Percentiles rank a stretch among this genome's conserved stretches.
Evolutionary conservation across 2,797 vertebrate species (phyloP).

Genomic region (Sphenodon punctatus): DNA sequence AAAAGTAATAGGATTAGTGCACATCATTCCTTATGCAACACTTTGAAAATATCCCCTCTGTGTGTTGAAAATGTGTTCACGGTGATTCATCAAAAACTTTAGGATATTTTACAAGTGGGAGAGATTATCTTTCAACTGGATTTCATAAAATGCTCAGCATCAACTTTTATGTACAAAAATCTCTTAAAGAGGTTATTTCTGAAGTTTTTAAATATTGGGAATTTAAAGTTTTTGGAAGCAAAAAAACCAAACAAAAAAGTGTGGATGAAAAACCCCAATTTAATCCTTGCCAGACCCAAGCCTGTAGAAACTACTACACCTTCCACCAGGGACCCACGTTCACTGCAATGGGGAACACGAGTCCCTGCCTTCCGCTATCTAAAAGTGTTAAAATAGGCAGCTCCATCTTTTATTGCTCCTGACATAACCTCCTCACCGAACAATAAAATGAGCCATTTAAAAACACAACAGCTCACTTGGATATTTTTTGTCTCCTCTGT

Average conservation of each 20-base stretch:
- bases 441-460: not conserved
- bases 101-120: not conserved
- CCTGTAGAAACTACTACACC: not conserved
- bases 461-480: not conserved
- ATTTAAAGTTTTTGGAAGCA: too few species aligned
- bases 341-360: too few species aligned
- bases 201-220: not conserved
- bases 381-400: not conserved
- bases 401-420: not conserved
- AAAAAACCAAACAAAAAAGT: too few species aligned
- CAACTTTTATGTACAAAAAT: not conserved
- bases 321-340: too few species aligned
- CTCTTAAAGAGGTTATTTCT: not conserved
- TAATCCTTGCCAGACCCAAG: not conserved
- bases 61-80: not conserved
- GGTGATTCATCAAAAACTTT: constrained; percentile 28
- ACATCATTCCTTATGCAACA: not conserved
- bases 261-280: too few species aligned
- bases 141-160: not conserved
- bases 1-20: constrained; percentile 28
- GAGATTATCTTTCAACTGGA: not conserved
- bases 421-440: not conserved
- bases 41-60: constrained; percentile 11
- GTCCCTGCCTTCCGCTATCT: too few species aligned
- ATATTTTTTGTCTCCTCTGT: not conserved